Conservation (phyloP, 2,113 vertebrate species). For the Beaufortia kweichowensis region DNA sequence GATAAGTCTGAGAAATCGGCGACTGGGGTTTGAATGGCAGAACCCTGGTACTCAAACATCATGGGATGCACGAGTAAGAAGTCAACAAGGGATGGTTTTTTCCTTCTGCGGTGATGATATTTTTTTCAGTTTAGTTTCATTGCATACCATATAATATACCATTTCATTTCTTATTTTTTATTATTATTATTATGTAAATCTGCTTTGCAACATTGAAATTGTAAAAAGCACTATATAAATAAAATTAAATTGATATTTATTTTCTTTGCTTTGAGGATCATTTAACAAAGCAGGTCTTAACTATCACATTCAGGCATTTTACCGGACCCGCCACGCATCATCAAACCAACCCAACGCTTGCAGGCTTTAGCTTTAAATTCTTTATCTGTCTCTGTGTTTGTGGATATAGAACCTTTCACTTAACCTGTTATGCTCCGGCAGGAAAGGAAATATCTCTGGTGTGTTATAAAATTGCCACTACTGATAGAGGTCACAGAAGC, state of each 20-base stretch:
- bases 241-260: conserved; percentile 26
- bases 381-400: conserved; percentile 18
- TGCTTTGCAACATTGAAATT: too few relatives aligned
- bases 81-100: conserved; percentile 7
- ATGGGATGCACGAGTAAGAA: not conserved
- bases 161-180: too few relatives aligned
- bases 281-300: not conserved
- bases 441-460: conserved; percentile 27
- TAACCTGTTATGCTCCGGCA: conserved; percentile 18
- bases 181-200: too few relatives aligned
- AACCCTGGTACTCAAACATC: conserved; percentile 39
- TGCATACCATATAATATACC: too few relatives aligned
- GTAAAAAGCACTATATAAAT: too few relatives aligned
- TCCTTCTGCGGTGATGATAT: too few relatives aligned
- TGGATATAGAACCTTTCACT: conserved; percentile 35
- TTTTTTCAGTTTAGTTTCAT: too few relatives aligned
- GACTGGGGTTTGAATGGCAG: not conserved
- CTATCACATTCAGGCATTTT: not conserved
- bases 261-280: not conserved
- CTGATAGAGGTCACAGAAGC: conserved; percentile 49
- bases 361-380: conserved; percentile 38
- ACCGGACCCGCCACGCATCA: not conserved
- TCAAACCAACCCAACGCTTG: conserved; percentile 3
- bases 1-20: conserved; percentile 25
- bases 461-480: conserved; percentile 45